These are phyloP conservation scores for Dryococelus australis DNA, from an alignment of 2,888 invertebrate species.

Conservation along the genomic window DNA sequence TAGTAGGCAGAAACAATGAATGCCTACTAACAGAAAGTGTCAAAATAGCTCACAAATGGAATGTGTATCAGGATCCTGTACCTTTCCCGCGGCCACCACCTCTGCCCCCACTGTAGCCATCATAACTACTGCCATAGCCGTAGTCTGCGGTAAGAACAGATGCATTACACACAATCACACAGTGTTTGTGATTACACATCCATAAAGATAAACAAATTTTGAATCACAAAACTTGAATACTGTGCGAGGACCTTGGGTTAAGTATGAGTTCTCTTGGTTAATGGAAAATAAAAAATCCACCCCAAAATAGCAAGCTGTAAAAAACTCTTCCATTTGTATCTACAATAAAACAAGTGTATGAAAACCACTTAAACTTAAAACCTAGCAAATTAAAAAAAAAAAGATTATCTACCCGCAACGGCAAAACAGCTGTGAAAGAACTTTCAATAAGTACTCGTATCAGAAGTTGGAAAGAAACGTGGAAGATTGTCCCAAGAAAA, in stretches of 20 bases:
- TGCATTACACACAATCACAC: constrained; percentile 33
- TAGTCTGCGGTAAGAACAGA: constrained; percentile 64
- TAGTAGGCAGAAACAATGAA: neutral
- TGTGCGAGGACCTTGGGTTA: no score
- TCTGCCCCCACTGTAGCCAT: constrained; percentile 86
- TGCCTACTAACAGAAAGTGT: neutral
- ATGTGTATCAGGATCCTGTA: constrained; percentile 57
- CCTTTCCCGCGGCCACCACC: constrained; percentile 88
- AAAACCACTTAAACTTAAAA: no score
- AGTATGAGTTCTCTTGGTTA: no score
- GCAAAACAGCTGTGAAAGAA: no score
- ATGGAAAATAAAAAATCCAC: no score
- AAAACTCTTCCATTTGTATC: no score
- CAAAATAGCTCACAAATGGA: constrained; percentile 1
- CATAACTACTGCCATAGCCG: constrained; percentile 73
- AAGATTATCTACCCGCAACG: no score
- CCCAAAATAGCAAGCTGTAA: neutral
- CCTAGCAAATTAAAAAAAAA: no score
- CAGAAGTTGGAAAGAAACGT: no score
- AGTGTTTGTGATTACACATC: neutral
- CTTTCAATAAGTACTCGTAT: no score
- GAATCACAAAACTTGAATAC: neutral
- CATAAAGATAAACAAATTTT: neutral
- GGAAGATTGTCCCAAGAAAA: no score
- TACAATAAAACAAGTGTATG: no score